Percentiles rank a stretch among this genome's conserved stretches.
These are phyloP conservation scores for Tachyglossus aculeatus DNA, from an alignment of 2,797 vertebrate species.

Conservation along the genomic window DNA sequence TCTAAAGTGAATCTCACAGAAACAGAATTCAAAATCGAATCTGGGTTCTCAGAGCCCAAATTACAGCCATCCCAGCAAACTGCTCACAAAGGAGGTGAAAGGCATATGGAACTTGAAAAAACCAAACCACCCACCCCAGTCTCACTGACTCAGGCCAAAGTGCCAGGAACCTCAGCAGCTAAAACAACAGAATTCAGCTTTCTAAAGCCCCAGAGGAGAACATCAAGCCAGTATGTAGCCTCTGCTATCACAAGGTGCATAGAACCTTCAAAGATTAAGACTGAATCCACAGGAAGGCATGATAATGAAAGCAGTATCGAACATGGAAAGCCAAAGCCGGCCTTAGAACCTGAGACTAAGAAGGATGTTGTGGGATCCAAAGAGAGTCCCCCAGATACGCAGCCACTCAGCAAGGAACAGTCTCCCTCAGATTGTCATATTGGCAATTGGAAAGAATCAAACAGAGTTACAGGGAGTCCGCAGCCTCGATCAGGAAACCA, in stretches of 20 bases:
- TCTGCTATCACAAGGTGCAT: constrained; percentile 87
- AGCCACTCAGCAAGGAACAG: constrained; percentile 32
- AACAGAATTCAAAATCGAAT: constrained; percentile 38
- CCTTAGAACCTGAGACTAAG: neutral
- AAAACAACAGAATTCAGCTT: constrained; percentile 72
- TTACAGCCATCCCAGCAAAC: constrained; percentile 6
- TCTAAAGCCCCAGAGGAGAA: constrained; percentile 85
- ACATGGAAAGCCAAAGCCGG: neutral
- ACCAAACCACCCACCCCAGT: constrained; percentile 53
- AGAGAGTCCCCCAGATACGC: neutral
- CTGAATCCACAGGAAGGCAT: neutral
- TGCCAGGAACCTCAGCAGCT: constrained; percentile 47
- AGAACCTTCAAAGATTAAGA: constrained; percentile 61
- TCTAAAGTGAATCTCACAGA: constrained; percentile 38
- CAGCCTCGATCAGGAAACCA: constrained; percentile 3
- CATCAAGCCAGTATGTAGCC: constrained; percentile 93
- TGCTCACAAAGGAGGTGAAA: constrained; percentile 25
- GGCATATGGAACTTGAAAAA: constrained; percentile 46
- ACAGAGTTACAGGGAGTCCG: constrained; percentile 40
- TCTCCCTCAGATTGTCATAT: constrained; percentile 31
- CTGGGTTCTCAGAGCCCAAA: constrained; percentile 42
- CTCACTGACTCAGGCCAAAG: constrained; percentile 57
- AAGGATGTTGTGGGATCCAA: constrained; percentile 11
- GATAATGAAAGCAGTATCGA: constrained; percentile 10
- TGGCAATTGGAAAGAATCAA: constrained; percentile 25